Evolutionary conservation across 1,140 invertebrate genomes (phyloP), one percentile per base, ranked within the genome.

Genomic region (Cyphomyrmex costatus): DNA sequence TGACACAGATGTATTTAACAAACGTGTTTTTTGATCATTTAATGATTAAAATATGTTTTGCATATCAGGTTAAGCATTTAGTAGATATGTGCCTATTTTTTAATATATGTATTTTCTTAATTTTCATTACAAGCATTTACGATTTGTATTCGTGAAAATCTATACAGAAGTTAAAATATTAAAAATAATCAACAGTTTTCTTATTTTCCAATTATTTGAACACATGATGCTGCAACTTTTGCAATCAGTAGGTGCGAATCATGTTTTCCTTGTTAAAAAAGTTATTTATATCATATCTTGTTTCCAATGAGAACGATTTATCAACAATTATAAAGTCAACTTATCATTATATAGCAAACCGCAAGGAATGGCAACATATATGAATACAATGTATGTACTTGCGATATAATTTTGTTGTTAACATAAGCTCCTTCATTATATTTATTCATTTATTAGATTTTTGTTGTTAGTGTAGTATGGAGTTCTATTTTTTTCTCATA

Each of bases 21-120:
- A 56, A 60, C 33, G 33, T 74, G 71, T 74, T 12, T 36, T 24
- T 74, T 1, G 21, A 74, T 74, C 1, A 53, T 61, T 70, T 33
- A 14, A 21, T 6, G 7, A 8, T 12, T 24, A n/a, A 0, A 58
- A 0, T 33, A 58, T 74, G 19, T 56, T 0, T 3, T 36, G n/a
- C 12, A 0, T 53, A 56, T 1, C n/a, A 74, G 2, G 1, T 73
- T 16, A 2, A 73, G 10, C 2, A 14, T 71, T 53, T n/a, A 14
- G 1, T 30, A 53, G n/a, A 16, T 51, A 53, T 30, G 24, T 49
- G 24, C 2, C 7, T 16, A 68, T 42, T 66, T 42, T 14, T 19
- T 42, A 19, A 14, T 49, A 14, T 49, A 3, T 1, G 8, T n/a
- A 14, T 58, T 10, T 30, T 7, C 6, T 61, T 30, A 2, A 61